Base-by-base conservation (phyloP, 2,797 vertebrate genomes). In the Coranthus polyacanthus region DNA sequence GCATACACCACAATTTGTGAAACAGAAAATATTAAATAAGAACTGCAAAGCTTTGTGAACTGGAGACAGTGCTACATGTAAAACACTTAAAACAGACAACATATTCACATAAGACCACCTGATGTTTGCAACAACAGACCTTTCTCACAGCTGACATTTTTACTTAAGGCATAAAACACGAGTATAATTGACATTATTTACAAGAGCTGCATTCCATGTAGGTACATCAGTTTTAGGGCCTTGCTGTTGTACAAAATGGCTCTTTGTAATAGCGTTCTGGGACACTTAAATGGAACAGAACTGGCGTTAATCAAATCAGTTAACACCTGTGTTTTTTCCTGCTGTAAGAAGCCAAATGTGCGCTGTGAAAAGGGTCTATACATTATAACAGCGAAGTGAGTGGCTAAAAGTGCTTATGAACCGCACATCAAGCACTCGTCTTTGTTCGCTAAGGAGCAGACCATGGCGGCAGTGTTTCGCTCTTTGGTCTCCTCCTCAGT, bases 401-500 rank as follows among this genome's bases (percentile, higher is more conserved):
- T 46, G 20, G 12, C 45, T 12, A 3, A 11, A 43, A 29, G 4
- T 20, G 44, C 1, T 93, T 93, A 99, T 26, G 98, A 99, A 11
- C 97, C 97, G 5, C 97, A 98, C 96, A 98, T 98, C 36, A 97
- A 21, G 18, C 98, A 98, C 2, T 98, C 97, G 0, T 98, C 97
- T 56, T 92, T 90, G 80, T 99, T 99, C 56, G 97, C 95, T 88
- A 98, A 82, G 20, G 97, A 98, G 65, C 97, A 98, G 57, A 97
- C 96, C 96, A 98, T 96, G 68, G 96, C 96, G 1, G 96, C 97
- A 9, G 89, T 95, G 81, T 98, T 98, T 38, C 86, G 92, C 78
- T 97, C 96, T 81, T 94, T 96, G 74, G 88, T 88, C 45, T 93
- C 93, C 62, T 95, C 93, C 13, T 94, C 93, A 9, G 66, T 36